Evolutionary conservation across 2,888 invertebrate species (phyloP), one percentile per base, ranked within the genome.

Genomic region (Stenodera caucasica): DNA sequence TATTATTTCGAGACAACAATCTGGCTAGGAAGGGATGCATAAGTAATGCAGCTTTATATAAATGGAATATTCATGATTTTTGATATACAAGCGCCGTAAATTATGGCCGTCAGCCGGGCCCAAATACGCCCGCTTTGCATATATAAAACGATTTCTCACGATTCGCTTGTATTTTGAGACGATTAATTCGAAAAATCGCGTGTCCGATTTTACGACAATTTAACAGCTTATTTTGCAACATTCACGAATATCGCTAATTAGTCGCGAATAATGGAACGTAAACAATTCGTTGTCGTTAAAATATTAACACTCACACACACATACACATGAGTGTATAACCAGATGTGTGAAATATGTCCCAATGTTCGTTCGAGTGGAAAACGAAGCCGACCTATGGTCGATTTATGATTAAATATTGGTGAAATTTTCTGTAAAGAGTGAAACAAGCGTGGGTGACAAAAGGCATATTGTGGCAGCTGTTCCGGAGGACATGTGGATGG

Each of bases 381-480:
- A 78, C 77, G 78, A 77, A 76, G 75, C 70, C 71, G 72, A 72
- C 73, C 70, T 71, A 74, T 71, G n/a, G n/a, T n/a, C n/a, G n/a
- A 67, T 63, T 64, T 61, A 70, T 66, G 69, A 72, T 74, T 75
- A 74, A 75, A 75, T 72, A 45, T 45, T 45, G 21, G 45, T 45
- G 18, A 11, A 12, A 40, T 21, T 21, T 45, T 45, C 21, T 45
- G 21, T 21, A 18, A 21, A 45, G 21, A 21, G 2, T 12, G 5
- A 45, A 6, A 40, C 11, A 21, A 45, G 78, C 77, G 78, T 78
- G 78, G 78, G 78, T 71, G 77, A 78, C 78, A 78, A 78, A 77
- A 74, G 77, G 75, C 70, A 64, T 67, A 7, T 7, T 26, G 26
- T 26, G 12, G 75, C 79, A 78, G 78, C 78, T 78, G 78, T 60